Percentiles rank a stretch among this genome's conserved stretches.
Evolutionary conservation across 1,140 invertebrate genomes (phyloP).

Genomic region (Nilaparvata lugens): DNA sequence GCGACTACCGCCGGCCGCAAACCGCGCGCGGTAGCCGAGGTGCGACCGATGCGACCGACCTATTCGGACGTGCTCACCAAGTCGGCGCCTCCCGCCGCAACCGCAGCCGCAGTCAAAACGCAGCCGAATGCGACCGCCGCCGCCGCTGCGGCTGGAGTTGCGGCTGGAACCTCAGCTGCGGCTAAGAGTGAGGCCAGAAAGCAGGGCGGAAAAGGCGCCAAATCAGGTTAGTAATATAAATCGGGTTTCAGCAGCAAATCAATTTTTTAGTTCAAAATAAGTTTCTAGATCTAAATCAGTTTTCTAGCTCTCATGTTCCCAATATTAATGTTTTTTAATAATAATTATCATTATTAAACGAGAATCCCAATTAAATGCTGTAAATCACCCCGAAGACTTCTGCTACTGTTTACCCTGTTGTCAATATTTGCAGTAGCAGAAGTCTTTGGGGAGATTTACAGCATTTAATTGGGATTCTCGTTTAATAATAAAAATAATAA

Average conservation of each 20-base stretch:
- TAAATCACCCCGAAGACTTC: too few relatives aligned
- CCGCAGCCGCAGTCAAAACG: too few relatives aligned
- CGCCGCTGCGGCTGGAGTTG: constrained; percentile 26
- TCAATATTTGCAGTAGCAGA: too few relatives aligned
- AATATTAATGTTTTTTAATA: too few relatives aligned
- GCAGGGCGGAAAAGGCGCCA: constrained; percentile 4
- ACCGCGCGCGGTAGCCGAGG: constrained; percentile 67
- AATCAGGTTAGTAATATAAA: constrained; percentile 9
- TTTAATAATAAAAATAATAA: too few relatives aligned
- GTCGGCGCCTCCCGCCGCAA: constrained; percentile 38
- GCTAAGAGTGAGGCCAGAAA: constrained; percentile 17
- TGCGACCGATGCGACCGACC: constrained; percentile 72
- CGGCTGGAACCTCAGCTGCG: constrained; percentile 36
- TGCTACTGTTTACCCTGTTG: too few relatives aligned
- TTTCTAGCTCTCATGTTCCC: too few relatives aligned
- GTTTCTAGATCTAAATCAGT: background rate
- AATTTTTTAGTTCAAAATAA: constrained; percentile 4
- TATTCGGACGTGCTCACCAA: constrained; percentile 75
- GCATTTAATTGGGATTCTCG: too few relatives aligned
- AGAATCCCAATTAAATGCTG: too few relatives aligned
- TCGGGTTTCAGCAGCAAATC: constrained; percentile 8
- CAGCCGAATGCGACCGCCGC: constrained; percentile 18
- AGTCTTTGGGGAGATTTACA: too few relatives aligned
- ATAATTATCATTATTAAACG: too few relatives aligned
- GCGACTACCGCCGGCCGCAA: constrained; percentile 42